Percentiles rank a stretch among this genome's conserved stretches.
Conservation (phyloP, 35 echinoderm and acorn worm species). For the Chiridota heheva region DNA sequence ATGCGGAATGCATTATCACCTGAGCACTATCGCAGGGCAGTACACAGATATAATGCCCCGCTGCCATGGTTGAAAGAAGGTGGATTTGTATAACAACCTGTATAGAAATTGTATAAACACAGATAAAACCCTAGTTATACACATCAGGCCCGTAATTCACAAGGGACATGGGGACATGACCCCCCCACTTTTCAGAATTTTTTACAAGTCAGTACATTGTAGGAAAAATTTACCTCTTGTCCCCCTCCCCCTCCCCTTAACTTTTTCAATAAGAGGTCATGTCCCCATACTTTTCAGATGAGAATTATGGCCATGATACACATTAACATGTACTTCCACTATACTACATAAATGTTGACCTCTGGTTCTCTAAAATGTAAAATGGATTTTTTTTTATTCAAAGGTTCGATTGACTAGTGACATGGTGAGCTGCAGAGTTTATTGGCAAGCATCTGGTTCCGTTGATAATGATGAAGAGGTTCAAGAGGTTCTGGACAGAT, state of each 20-base stretch:
- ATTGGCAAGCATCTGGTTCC: conserved; percentile 72
- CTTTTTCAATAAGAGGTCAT: background rate
- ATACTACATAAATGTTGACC: background rate
- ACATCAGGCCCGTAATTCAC: too few relatives aligned
- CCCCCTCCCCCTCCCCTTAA: background rate
- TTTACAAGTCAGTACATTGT: too few relatives aligned
- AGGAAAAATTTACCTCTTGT: too few relatives aligned
- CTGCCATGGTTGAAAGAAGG: too few relatives aligned
- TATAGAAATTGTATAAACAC: too few relatives aligned
- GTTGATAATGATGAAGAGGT: conserved; percentile 56
- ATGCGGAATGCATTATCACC: too few relatives aligned
- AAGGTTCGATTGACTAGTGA: conserved; percentile 74
- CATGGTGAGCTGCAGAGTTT: conserved; percentile 77
- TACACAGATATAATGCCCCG: too few relatives aligned
- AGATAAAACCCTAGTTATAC: too few relatives aligned
- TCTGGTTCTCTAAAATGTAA: background rate
- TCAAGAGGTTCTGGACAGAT: conserved; percentile 54
- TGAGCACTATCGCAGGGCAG: too few relatives aligned
- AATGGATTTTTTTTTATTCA: conserved; percentile 4
- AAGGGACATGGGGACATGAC: too few relatives aligned
- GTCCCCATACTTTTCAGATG: background rate
- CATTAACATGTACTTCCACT: background rate
- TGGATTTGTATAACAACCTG: too few relatives aligned
- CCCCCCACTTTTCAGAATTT: too few relatives aligned
- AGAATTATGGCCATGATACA: background rate